Evolutionary conservation across 2,888 invertebrate species (phyloP), one percentile per base, ranked within the genome.

Genomic region (Tetranychus truncatus): DNA sequence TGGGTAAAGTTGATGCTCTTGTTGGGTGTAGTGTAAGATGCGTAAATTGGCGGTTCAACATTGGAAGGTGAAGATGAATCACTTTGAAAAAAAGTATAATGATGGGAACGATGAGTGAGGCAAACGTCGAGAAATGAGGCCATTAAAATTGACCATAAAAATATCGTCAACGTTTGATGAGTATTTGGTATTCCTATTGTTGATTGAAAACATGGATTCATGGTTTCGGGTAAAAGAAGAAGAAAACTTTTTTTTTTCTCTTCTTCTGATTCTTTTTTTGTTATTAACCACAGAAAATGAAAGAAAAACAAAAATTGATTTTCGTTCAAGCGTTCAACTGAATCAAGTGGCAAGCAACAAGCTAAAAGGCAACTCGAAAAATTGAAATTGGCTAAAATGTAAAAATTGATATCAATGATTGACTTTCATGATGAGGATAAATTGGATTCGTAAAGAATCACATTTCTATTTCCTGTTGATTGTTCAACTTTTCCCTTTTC

Each of bases 1-100:
- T 85, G 85, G 78, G 83, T 83, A 77, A 84, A 75, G 67, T 78
- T 78, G 45, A 77, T 69, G n/a, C 67, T 21, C n/a, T n/a, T 21
- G n/a, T 67, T n/a, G 18, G 72, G 45, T 18, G 75, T 46, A 20
- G 71, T 71, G 73, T 20, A 71, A 46, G 71, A 71, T 20, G 74
- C 34, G n/a, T 24, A 24, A 45, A 73, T 75, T 20, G 75, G 72
- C 11, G 66, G 72, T 20, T 72, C 65, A n/a, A 67, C 55, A 55
- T 55, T 55, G 55, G 55, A 55, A 15, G 55, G 6, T 55, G 55
- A 55, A 34, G 34, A 5, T 55, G 55, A 55, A 55, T 55, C 55
- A 55, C 55, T 55, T 55, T 55, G 55, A 55, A 55, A 55, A 9
- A 55, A 15, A 55, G 15, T 9, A 55, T 55, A 6, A 55, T 55